Conservation (phyloP, 1,140 invertebrate species). For the Brachionus rubens region DNA sequence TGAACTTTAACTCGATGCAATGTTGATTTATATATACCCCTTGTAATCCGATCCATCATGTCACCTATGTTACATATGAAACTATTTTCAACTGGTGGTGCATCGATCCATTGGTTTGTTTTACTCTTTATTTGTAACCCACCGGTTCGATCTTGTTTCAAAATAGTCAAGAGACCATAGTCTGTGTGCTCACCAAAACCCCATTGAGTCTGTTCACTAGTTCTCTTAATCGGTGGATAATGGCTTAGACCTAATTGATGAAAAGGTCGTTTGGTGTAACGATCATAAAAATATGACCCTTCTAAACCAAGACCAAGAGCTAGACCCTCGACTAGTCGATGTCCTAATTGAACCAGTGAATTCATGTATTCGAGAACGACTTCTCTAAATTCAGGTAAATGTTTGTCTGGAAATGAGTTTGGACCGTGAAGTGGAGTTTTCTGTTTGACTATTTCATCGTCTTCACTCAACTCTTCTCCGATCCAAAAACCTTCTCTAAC, state of each 20-base stretch:
- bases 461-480: slow-evolving; percentile 10
- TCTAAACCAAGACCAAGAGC: not conserved
- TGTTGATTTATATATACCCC: slow-evolving; percentile 35
- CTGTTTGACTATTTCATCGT: not conserved
- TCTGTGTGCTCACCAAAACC: slow-evolving; percentile 40
- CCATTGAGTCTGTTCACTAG: not conserved
- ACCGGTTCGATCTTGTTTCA: slow-evolving; percentile 35
- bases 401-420: not conserved
- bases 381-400: not conserved
- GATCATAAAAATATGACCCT: slow-evolving; percentile 8
- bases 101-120: slow-evolving; percentile 68
- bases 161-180: slow-evolving; percentile 43
- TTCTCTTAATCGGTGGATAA: not conserved
- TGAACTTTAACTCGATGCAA: slow-evolving; percentile 11
- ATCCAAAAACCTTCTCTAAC: slow-evolving; percentile 16
- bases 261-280: not conserved
- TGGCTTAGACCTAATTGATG: not conserved
- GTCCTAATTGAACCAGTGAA: not conserved
- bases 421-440: slow-evolving; percentile 27
- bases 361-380: slow-evolving; percentile 29
- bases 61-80: slow-evolving; percentile 76
- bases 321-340: not conserved
- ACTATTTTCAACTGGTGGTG: slow-evolving; percentile 73
- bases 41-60: slow-evolving; percentile 72
- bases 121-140: slow-evolving; percentile 59